Percentiles rank a stretch among this genome's conserved stretches.
These are phyloP conservation scores for Rhineura floridana DNA, from an alignment of 2,113 vertebrate genomes.

Conservation along the genomic window DNA sequence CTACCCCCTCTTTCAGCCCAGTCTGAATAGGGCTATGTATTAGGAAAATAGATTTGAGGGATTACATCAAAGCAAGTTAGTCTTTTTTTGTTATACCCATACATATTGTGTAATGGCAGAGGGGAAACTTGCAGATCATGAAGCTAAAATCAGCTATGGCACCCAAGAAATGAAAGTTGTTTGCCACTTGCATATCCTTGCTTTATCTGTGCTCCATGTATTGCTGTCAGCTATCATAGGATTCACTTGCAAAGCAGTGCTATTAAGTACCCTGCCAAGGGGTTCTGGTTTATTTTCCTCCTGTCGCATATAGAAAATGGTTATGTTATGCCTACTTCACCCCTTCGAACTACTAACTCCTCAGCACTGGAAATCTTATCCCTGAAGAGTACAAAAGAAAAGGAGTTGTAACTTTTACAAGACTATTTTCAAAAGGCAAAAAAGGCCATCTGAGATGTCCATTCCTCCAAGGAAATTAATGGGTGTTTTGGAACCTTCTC, in stretches of 20 bases:
- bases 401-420: not conserved
- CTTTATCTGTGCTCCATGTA: not conserved
- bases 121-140: not conserved
- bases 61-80: not conserved
- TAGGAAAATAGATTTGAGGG: not conserved
- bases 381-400: not conserved
- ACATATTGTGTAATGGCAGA: not conserved
- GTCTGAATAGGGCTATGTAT: not conserved
- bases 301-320: not conserved
- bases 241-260: not conserved
- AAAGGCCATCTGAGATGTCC: not conserved
- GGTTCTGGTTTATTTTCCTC: not conserved
- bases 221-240: not conserved
- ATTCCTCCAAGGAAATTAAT: not conserved
- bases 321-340: not conserved
- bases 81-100: not conserved
- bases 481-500: not conserved
- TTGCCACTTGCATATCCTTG: not conserved
- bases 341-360: not conserved
- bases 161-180: not conserved
- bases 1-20: not conserved
- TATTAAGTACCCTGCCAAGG: not conserved
- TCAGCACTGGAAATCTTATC: not conserved
- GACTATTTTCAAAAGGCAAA: constrained; percentile 2
- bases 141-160: not conserved